A percentile compares a stretch with the other conserved stretches of the same genome.
Conservation (phyloP, 2,797 vertebrate genomes). For the Chlorospingus flavigularis region DNA sequence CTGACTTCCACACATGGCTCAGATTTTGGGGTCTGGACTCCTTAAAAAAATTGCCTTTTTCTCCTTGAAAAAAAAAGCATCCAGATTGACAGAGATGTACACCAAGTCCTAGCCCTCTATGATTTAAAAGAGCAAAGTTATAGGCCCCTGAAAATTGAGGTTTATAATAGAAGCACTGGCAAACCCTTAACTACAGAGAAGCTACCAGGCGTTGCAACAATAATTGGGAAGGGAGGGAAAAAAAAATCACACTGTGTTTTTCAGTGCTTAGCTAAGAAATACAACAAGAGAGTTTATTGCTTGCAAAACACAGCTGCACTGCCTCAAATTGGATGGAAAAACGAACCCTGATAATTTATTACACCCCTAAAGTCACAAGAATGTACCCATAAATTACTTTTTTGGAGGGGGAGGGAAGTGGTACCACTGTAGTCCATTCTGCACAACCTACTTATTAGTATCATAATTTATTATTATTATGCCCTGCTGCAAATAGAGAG, state of each 20-base stretch:
- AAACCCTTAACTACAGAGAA: conserved; percentile 69
- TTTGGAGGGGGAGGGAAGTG: conserved; percentile 58
- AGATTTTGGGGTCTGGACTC: not conserved
- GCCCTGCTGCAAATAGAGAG: conserved; percentile 67
- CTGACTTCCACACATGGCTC: not conserved
- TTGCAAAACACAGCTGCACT: conserved; percentile 81
- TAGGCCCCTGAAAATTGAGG: conserved; percentile 58
- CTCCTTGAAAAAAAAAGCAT: not conserved
- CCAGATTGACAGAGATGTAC: not conserved
- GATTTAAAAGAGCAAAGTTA: conserved; percentile 60
- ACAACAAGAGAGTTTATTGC: conserved; percentile 81
- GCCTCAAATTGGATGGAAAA: conserved; percentile 77
- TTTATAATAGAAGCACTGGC: conserved; percentile 69
- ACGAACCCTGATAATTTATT: conserved; percentile 78
- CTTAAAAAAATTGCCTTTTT: not conserved
- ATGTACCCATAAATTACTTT: conserved; percentile 76
- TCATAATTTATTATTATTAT: conserved; percentile 81
- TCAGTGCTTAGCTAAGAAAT: conserved; percentile 87
- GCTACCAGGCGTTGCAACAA: conserved; percentile 50
- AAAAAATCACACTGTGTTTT: conserved; percentile 64
- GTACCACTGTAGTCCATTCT: conserved; percentile 57
- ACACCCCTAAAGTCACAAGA: conserved; percentile 79
- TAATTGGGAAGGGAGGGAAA: conserved; percentile 55
- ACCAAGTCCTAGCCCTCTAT: conserved; percentile 4
- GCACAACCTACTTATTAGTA: conserved; percentile 77